A percentile compares a stretch with the other conserved stretches of the same genome.
Conservation (phyloP, 2,888 invertebrate genomes). For the Nomada ruficornis region DNA sequence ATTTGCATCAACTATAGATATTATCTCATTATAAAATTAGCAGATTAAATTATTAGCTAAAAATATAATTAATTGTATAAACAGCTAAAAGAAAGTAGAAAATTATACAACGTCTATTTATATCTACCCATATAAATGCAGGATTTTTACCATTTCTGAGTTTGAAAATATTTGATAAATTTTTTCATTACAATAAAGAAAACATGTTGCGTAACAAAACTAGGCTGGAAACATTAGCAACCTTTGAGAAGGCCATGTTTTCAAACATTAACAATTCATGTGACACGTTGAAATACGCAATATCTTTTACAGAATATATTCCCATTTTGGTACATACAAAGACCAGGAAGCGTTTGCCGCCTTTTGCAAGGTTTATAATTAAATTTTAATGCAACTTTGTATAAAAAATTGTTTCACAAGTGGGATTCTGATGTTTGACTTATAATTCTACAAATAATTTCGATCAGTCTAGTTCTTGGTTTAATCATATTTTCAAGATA, state of each 20-base stretch:
- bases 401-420: conserved; percentile 25
- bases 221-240: conserved; percentile 9
- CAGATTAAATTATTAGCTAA: conserved; percentile 36
- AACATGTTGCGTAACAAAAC: neutral
- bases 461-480: conserved; percentile 18
- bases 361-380: conserved; percentile 25
- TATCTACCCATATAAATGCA: conserved; percentile 8
- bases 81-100: conserved; percentile 40
- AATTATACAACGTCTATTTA: conserved; percentile 11
- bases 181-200: neutral
- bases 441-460: conserved; percentile 16
- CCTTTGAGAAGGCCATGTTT: conserved; percentile 7
- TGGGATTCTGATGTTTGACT: conserved; percentile 18
- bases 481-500: conserved; percentile 13
- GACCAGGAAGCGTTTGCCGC: conserved; percentile 31
- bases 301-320: conserved; percentile 23
- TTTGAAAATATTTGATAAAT: conserved; percentile 26
- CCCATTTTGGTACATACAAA: conserved; percentile 29
- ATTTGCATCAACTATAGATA: conserved; percentile 26
- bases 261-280: conserved; percentile 45
- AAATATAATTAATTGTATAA: conserved; percentile 44
- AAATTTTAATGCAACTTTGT: conserved; percentile 34
- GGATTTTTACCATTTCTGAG: conserved; percentile 11
- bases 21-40: conserved; percentile 15
- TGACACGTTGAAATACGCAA: conserved; percentile 32